Conservation (phyloP, 2,797 vertebrate genomes). For the Sarcoramphus papa region DNA sequence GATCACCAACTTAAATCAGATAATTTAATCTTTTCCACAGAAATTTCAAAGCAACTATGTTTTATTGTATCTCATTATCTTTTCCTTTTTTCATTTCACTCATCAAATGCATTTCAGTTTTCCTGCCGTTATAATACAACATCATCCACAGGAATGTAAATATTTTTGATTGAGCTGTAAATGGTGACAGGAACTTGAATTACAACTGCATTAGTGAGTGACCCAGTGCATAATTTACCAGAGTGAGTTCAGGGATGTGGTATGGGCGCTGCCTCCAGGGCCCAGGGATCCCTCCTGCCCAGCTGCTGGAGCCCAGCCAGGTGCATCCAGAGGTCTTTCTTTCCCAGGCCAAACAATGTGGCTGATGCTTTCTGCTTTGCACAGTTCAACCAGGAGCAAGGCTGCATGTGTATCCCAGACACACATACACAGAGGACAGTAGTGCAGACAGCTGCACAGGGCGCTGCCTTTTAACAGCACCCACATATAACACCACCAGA, state of each 20-base stretch:
- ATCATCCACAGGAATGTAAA: neutral
- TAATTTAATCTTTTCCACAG: neutral
- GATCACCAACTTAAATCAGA: neutral
- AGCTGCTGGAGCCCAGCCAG: rapidly evolving
- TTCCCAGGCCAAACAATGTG: rapidly evolving
- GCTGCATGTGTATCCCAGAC: rapidly evolving
- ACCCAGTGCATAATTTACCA: neutral
- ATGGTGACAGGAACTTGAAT: neutral
- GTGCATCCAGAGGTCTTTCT: neutral
- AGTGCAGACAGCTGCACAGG: rapidly evolving
- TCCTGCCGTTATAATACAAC: neutral
- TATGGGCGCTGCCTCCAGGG: neutral
- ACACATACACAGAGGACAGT: too few species aligned
- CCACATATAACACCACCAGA: neutral
- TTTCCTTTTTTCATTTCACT: neutral
- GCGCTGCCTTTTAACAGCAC: neutral
- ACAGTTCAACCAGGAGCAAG: neutral
- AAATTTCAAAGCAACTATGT: neutral
- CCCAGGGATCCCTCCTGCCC: rapidly evolving
- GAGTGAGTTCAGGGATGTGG: neutral
- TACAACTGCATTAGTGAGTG: neutral
- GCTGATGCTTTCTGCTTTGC: neutral
- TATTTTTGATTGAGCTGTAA: neutral
- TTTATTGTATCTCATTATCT: neutral
- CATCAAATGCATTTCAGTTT: neutral